Evolutionary conservation across 2,797 vertebrate genomes (phyloP).

Genomic region (Sebastes umbrosus): DNA sequence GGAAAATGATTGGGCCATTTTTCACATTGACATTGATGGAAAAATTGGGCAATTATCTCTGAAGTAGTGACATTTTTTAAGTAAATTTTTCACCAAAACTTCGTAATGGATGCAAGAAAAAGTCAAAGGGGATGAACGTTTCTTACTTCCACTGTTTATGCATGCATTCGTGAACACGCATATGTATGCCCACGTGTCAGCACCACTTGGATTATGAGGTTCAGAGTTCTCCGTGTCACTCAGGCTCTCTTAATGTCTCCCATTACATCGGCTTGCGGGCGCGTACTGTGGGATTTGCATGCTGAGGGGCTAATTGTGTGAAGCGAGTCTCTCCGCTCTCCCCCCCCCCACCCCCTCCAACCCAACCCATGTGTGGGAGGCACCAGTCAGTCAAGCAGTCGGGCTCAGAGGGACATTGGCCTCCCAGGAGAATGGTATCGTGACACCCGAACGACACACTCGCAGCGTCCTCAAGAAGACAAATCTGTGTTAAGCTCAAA

Average conservation of each 20-base stretch:
- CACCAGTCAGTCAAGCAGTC: conserved; percentile 43
- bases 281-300: conserved; percentile 61
- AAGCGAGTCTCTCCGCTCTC: conserved; percentile 13
- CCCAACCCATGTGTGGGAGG: conserved; percentile 44
- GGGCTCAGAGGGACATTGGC: conserved; percentile 33
- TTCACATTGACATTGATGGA: background rate
- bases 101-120: background rate
- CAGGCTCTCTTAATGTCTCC: conserved; percentile 37
- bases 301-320: conserved; percentile 58
- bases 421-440: conserved; percentile 55
- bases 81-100: background rate
- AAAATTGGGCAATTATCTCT: background rate
- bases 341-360: background rate
- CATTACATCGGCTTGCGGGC: conserved; percentile 42
- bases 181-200: background rate
- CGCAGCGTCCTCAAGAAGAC: conserved; percentile 18
- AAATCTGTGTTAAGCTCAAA: conserved; percentile 63
- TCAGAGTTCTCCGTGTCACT: conserved; percentile 32
- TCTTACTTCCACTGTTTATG: background rate
- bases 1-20: background rate
- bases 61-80: background rate
- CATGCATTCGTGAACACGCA: background rate
- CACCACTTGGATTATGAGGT: conserved; percentile 26
- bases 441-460: conserved; percentile 37
- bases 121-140: background rate